These are phyloP conservation scores for Xylota segnis DNA, from an alignment of 2,888 invertebrate genomes.

Conservation along the genomic window DNA sequence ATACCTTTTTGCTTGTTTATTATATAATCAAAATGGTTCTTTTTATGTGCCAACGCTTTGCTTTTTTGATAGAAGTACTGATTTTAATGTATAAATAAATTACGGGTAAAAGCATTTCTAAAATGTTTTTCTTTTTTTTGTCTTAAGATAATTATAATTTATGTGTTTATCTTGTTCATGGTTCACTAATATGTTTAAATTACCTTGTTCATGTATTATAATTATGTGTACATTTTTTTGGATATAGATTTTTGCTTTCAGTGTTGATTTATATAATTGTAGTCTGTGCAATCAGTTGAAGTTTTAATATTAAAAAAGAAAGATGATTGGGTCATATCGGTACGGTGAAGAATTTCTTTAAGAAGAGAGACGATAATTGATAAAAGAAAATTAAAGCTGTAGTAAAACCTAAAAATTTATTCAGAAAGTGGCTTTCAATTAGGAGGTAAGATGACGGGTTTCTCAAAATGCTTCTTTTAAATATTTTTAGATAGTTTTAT, in stretches of 20 bases:
- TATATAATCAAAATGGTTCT: constrained; percentile 49
- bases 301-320: no score
- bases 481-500: no score
- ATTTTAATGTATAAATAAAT: constrained; percentile 63
- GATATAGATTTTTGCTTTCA: constrained; percentile 15
- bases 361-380: no score
- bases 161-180: constrained; percentile 34
- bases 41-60: constrained; percentile 75
- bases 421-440: no score
- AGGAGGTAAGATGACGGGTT: no score
- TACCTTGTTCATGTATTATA: constrained; percentile 37
- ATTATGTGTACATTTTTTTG: constrained; percentile 24
- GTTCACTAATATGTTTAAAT: constrained; percentile 51
- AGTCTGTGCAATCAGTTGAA: no score
- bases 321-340: not conserved
- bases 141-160: constrained; percentile 34
- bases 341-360: no score
- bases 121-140: constrained; percentile 48
- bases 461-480: no score
- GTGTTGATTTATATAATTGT: constrained; percentile 2
- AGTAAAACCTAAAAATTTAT: no score
- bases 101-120: constrained; percentile 70
- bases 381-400: no score
- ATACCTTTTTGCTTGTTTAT: constrained; percentile 16
- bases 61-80: constrained; percentile 59